Percentiles rank a stretch among this genome's conserved stretches.
phyloP scores from a whole-genome alignment of 2,113 vertebrate species.

The Ptilonorhynchus violaceus region DNA sequence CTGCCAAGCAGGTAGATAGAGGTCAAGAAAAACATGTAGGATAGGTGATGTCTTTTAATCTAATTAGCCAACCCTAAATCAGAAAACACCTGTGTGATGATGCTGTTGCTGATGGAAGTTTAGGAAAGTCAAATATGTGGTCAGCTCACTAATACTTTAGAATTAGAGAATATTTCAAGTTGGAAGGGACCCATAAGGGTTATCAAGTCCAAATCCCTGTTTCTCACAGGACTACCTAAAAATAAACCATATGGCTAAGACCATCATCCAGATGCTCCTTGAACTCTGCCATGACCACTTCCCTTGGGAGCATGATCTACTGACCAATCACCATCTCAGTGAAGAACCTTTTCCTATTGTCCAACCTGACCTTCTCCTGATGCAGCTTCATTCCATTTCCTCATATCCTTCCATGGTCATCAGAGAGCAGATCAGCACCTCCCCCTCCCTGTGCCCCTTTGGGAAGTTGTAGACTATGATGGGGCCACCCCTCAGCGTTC shows the following conservation, averaged over 20 bases:
- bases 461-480: background rate
- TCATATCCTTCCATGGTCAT: accelerated
- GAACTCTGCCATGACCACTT: background rate
- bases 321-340: background rate
- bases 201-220: background rate
- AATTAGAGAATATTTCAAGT: background rate
- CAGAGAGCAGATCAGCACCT: background rate
- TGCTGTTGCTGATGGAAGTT: background rate
- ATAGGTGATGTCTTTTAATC: background rate
- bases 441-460: accelerated
- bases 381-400: background rate
- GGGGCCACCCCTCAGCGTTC: background rate
- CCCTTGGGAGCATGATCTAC: background rate
- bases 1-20: background rate
- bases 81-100: background rate
- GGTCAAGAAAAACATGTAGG: background rate
- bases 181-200: background rate
- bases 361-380: background rate
- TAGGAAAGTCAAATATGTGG: background rate
- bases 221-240: background rate
- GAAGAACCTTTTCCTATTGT: background rate
- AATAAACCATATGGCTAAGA: background rate
- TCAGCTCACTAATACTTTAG: background rate
- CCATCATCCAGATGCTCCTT: background rate
- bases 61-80: background rate